Evolutionary conservation across 2,797 vertebrate species (phyloP), one percentile per base, ranked within the genome.

Genomic region (Zonotrichia albicollis): DNA sequence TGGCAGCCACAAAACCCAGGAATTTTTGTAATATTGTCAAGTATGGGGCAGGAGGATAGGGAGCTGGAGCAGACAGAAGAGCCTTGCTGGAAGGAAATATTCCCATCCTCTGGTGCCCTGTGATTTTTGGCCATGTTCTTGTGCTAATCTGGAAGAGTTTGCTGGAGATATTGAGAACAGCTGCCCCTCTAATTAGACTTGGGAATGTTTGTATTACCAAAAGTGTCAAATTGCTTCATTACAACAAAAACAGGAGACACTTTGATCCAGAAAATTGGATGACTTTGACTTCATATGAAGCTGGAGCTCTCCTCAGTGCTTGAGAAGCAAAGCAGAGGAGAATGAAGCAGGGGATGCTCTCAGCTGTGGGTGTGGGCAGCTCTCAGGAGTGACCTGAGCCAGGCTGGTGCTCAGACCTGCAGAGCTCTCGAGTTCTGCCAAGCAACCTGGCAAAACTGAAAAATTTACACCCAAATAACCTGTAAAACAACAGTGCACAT

Each of bases 201-300:
- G 83, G 73, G 86, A 88, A 60, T 64, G 62, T 93, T 94, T 94
- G 78, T 58, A n/a, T 90, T 91, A 70, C 58, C 0, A 0, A 79
- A 86, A 94, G 87, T 84, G 90, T 91, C 91, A 84, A 86, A 94
- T 79, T 81, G 68, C 80, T 84, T 84, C 73, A 67, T 90, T 91
- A 93, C 67, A 82, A 66, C 34, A 70, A 70, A 94, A 90, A 6
- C 8, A 32, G 70, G 83, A 84, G 90, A 90, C 21, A 12, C 77
- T 91, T 91, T 90, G 85, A 88, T 93, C 58, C 55, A 84, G 73
- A 86, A 89, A 87, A 87, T 67, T 36, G 27, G 65, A 77, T 89
- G 48, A 71, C 60, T 85, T 93, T 51, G 68, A 11, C 82, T 91
- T 87, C 0, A 0, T 58, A 14, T 21, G 82, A 84, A 65, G 79